A percentile compares a stretch with the other conserved stretches of the same genome.
Evolutionary conservation across 1,140 invertebrate species (phyloP).

Genomic region (Bombus affinis): DNA sequence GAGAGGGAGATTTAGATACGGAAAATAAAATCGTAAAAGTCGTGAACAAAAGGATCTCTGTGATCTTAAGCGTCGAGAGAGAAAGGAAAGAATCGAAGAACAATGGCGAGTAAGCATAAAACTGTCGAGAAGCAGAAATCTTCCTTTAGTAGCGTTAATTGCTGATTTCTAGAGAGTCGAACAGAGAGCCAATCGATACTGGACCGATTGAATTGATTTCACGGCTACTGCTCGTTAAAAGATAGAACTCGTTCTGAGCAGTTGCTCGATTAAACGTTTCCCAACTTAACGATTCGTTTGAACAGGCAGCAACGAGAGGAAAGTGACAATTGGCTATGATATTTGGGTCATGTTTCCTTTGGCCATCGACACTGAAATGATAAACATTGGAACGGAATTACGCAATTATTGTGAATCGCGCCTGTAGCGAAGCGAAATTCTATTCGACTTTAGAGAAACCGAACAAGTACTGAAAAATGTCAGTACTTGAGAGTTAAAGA

Average conservation of each 20-base stretch:
- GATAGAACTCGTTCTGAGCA: background rate
- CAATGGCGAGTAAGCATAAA: background rate
- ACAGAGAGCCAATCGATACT: background rate
- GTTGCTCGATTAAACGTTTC: slow-evolving; percentile 9
- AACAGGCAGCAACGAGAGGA: background rate
- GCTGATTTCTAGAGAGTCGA: background rate
- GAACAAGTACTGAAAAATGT: too few species aligned
- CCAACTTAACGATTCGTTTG: background rate
- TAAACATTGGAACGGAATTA: background rate
- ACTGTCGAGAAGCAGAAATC: background rate
- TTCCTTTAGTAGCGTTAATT: background rate
- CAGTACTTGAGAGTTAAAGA: too few species aligned
- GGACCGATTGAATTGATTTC: background rate
- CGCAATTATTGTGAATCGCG: background rate
- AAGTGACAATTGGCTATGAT: background rate
- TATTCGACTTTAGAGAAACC: background rate
- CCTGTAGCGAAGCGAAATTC: background rate
- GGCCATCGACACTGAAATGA: background rate
- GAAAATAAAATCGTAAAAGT: background rate
- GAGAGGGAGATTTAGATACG: background rate
- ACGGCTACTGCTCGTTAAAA: background rate
- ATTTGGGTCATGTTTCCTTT: background rate
- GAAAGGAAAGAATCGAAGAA: background rate
- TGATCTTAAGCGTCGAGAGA: background rate
- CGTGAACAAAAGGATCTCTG: background rate